These are phyloP conservation scores for Heteropelma amictum DNA, from an alignment of 2,888 invertebrate genomes.

Conservation along the genomic window DNA sequence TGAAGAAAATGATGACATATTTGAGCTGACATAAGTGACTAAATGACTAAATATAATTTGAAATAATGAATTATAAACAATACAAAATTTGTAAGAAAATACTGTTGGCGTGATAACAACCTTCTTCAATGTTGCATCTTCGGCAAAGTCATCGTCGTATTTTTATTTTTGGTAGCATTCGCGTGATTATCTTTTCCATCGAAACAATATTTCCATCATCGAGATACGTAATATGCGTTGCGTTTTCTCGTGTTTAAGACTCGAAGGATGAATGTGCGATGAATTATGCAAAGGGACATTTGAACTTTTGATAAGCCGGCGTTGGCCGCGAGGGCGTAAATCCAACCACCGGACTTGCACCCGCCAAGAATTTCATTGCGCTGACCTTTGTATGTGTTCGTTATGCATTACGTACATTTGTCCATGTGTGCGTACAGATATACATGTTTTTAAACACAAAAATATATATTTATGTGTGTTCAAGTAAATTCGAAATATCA, in stretches of 20 bases:
- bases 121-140: too few relatives aligned
- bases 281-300: slow-evolving; percentile 69
- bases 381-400: slow-evolving; percentile 62
- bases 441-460: neutral
- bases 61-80: too few relatives aligned
- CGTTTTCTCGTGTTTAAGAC: slow-evolving; percentile 46
- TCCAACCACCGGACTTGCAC: slow-evolving; percentile 60
- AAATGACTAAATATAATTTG: too few relatives aligned
- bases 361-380: slow-evolving; percentile 59
- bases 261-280: slow-evolving; percentile 64
- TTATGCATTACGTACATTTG: slow-evolving; percentile 38
- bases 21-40: too few relatives aligned
- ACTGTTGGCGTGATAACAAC: too few relatives aligned
- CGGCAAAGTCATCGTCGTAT: too few relatives aligned
- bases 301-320: slow-evolving; percentile 71
- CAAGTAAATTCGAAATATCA: slow-evolving; percentile 47
- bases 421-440: neutral
- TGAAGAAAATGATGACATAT: too few relatives aligned
- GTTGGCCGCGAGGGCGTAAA: slow-evolving; percentile 57
- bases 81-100: too few relatives aligned
- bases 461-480: neutral
- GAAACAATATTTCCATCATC: slow-evolving; percentile 27
- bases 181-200: too few relatives aligned
- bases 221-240: neutral
- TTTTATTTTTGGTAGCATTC: too few relatives aligned